Base-by-base conservation (phyloP, 2,113 vertebrate genomes). In the Urocitellus parryii region DNA sequence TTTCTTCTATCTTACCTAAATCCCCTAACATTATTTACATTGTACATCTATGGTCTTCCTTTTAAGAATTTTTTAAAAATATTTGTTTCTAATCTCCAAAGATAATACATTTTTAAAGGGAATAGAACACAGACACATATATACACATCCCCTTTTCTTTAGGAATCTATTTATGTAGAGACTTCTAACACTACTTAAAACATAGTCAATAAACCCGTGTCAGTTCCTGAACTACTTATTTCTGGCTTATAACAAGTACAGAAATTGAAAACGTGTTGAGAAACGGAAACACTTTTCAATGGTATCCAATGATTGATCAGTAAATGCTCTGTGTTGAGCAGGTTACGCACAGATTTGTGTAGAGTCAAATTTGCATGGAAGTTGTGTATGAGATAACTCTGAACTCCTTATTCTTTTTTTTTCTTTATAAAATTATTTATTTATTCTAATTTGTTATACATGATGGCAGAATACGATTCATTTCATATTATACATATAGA, bases 1-100 rank as follows among this genome's bases (percentile, higher is more conserved):
- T 48, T 74, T 93, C 53, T 94, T 96, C 83, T 48, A 4, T 42
- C 39, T 92, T 78, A 53, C 24, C 34, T 14, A 83, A 73, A 94
- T 42, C 14, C 39, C 7, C 7, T 6, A 53, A 48, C 34, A 24
- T 0, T 34, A 3, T 86, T 56, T 18, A 10, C 8, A 68, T 53
- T 10, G 58, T 5, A 63, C 12, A 16, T 63, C 9, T 51, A 25
- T 53, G 42, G 10, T 32, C 17, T 93, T 83, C 25, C 65, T 92
- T 79, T 76, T 20, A 27, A 48, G 79, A 90, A 42, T 29, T 39
- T 91, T 78, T 86, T n/a, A n/a, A n/a, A n/a, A 5, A 51, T 27
- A 79, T 53, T 81, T 14, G 88, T 16, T 51, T 80, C 2, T 76
- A 29, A 96, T 82, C 12, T 72, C n/a, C 45, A 74, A 68, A 81